Evolutionary conservation across 2,113 vertebrate genomes (phyloP).

Genomic region (Regulus satrapa): DNA sequence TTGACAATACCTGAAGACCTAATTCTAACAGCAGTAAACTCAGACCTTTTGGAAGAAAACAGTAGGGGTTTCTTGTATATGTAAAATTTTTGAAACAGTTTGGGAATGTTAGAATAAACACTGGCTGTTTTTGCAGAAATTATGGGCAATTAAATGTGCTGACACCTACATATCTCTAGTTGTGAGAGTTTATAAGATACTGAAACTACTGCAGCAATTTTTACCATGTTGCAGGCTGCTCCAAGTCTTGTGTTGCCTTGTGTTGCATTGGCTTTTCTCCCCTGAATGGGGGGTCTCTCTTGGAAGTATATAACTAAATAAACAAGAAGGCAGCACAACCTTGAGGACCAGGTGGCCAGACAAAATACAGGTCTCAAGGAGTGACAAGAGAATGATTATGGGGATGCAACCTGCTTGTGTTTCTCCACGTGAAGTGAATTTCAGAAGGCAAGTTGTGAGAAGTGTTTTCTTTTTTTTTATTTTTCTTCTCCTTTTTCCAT

Average conservation of each 20-base stretch:
- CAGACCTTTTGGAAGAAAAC: not conserved
- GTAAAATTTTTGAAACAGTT: not conserved
- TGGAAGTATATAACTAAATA: not conserved
- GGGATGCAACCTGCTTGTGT: not conserved
- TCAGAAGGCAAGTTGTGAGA: not conserved
- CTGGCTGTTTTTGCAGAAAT: not conserved
- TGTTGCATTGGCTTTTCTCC: not conserved
- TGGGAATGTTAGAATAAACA: not conserved
- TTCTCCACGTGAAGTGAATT: not conserved
- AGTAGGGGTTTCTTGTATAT: not conserved
- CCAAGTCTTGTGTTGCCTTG: accelerated
- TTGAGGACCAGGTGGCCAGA: not conserved
- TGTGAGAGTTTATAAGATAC: not conserved
- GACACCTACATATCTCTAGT: not conserved
- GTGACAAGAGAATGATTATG: not conserved
- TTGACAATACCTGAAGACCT: not conserved
- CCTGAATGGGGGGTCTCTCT: not conserved
- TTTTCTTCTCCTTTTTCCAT: accelerated
- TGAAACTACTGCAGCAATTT: not conserved
- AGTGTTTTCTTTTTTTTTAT: not conserved
- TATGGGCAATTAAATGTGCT: not conserved
- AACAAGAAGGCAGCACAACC: not conserved
- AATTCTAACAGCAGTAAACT: not conserved
- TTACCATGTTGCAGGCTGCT: accelerated
- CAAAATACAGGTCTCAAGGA: not conserved